These are phyloP conservation scores for Tapirus indicus DNA, from an alignment of 2,797 vertebrate genomes.

Conservation along the genomic window DNA sequence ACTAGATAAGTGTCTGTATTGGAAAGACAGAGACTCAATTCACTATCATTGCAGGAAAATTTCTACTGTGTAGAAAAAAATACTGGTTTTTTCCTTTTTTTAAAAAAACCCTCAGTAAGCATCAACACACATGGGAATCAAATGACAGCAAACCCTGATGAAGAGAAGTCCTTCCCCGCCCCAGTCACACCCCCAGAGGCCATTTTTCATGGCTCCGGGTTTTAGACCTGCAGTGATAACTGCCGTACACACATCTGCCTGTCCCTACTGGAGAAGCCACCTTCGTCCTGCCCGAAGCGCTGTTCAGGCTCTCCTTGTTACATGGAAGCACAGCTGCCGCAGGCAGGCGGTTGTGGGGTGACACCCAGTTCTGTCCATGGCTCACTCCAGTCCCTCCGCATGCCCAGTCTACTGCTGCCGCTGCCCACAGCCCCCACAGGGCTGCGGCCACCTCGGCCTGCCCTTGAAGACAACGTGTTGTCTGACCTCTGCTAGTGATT, in stretches of 20 bases:
- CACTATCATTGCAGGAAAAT: neutral
- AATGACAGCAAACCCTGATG: neutral
- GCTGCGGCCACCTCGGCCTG: neutral
- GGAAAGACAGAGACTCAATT: neutral
- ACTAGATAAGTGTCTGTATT: neutral
- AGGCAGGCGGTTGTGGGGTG: neutral
- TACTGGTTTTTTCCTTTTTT: neutral
- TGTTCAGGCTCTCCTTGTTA: neutral
- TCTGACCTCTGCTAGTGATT: neutral
- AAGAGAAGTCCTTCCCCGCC: neutral
- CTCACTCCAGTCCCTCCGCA: neutral
- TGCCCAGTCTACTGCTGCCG: neutral
- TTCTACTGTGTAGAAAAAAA: neutral
- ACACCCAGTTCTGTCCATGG: neutral
- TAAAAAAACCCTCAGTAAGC: neutral
- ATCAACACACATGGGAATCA: neutral
- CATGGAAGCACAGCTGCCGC: neutral
- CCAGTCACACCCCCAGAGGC: neutral
- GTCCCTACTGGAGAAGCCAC: fast-evolving
- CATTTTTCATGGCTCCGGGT: neutral
- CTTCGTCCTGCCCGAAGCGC: neutral
- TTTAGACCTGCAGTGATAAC: neutral
- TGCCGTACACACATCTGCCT: neutral
- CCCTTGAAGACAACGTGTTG: neutral
- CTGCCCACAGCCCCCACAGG: neutral